Conservation (phyloP, 1,140 invertebrate species). For the Drosophila ironensis region DNA sequence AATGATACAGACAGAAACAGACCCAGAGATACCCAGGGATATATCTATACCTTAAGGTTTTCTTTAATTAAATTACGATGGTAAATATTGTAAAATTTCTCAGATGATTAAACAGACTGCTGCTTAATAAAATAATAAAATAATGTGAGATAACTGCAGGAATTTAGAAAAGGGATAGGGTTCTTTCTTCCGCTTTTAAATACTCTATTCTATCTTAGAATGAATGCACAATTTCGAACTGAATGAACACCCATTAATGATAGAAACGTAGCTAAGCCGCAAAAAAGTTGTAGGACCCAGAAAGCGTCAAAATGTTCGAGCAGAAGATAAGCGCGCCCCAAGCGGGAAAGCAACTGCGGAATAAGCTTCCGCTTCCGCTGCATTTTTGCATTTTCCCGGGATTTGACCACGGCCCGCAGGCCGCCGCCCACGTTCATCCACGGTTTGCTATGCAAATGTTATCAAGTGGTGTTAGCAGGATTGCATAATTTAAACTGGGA, state of each 20-base stretch:
- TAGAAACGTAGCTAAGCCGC: conserved; percentile 27
- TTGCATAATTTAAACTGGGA: conserved; percentile 36
- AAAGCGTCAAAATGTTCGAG: conserved; percentile 63
- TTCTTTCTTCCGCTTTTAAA: too few relatives aligned
- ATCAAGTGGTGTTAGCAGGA: conserved; percentile 53
- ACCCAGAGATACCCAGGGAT: too few relatives aligned
- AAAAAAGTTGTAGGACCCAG: conserved; percentile 44
- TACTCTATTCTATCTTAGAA: too few relatives aligned
- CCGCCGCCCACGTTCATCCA: not conserved
- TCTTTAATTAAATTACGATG: too few relatives aligned
- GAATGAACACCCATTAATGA: not conserved
- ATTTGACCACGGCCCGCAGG: conserved; percentile 11
- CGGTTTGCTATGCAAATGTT: conserved; percentile 68
- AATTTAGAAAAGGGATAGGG: too few relatives aligned
- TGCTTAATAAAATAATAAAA: too few relatives aligned
- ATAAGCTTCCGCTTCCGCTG: conserved; percentile 69
- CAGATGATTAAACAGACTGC: too few relatives aligned
- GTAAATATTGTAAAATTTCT: too few relatives aligned
- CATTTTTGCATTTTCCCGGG: conserved; percentile 37
- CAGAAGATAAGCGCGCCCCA: conserved; percentile 50
- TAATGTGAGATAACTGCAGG: too few relatives aligned
- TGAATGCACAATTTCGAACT: too few relatives aligned
- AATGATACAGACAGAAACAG: not conserved
- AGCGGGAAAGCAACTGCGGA: conserved; percentile 22
- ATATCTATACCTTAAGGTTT: too few relatives aligned